phyloP scores from a whole-genome alignment of 2,113 vertebrate species.

The Rhabdomys dilectus region DNA sequence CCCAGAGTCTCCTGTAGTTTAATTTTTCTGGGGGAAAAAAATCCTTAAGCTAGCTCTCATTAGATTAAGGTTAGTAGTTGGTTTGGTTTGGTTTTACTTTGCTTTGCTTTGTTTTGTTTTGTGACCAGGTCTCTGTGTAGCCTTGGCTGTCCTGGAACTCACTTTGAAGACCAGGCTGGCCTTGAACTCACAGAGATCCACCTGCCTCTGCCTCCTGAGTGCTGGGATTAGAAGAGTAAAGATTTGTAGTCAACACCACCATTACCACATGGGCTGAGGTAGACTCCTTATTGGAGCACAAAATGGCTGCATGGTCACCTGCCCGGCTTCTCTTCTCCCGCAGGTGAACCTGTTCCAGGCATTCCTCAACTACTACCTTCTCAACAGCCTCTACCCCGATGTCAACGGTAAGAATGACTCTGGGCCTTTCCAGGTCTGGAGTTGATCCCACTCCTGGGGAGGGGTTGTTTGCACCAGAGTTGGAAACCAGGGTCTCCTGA shows the following conservation, averaged over 20 bases:
- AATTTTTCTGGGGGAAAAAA: not conserved
- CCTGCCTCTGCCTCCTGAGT: not conserved
- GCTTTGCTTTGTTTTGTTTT: not conserved
- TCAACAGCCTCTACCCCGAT: conserved; percentile 57
- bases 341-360: conserved; percentile 83
- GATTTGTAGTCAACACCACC: not conserved
- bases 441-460: not conserved
- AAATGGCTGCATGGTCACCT: not conserved
- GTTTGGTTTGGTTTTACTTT: not conserved
- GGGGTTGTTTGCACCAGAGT: not conserved
- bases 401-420: conserved; percentile 83
- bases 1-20: not conserved
- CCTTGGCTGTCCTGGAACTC: not conserved
- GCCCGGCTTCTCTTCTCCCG: not conserved
- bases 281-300: not conserved
- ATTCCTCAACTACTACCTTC: conserved; percentile 77
- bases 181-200: not conserved
- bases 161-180: not conserved
- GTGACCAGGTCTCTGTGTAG: not conserved
- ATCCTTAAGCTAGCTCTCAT: not conserved
- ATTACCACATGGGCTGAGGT: not conserved
- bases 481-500: not conserved
- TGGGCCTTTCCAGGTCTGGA: not conserved
- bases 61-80: not conserved
- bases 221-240: not conserved